phyloP scores from a whole-genome alignment of 2,797 vertebrate genomes.

The Microhierax caerulescens region DNA sequence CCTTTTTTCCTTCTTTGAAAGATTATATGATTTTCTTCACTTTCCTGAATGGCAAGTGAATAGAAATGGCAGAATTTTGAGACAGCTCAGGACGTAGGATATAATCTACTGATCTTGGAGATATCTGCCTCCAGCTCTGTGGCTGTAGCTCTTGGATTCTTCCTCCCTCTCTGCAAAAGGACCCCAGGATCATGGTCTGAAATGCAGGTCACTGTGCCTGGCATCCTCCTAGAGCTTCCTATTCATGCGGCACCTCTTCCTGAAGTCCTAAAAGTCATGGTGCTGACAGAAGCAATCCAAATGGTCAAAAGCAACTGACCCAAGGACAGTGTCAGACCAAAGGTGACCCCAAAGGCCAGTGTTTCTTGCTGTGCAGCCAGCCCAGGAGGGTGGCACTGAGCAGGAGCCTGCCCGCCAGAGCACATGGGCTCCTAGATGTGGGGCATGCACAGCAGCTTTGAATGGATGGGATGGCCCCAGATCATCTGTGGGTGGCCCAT shows the following conservation, averaged over 20 bases:
- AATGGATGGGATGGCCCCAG: not conserved
- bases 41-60: not conserved
- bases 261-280: not conserved
- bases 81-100: not conserved
- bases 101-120: not conserved
- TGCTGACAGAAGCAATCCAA: not conserved
- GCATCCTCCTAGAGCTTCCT: not conserved
- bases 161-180: not conserved
- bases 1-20: slow-evolving; percentile 24
- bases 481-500: fast-evolving
- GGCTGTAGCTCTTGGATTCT: not conserved
- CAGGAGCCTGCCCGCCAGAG: not conserved
- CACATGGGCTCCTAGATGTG: not conserved
- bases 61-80: not conserved
- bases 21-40: slow-evolving; percentile 10
- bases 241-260: not conserved
- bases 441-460: not conserved
- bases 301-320: not conserved
- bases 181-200: not conserved
- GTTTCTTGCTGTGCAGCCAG: not conserved
- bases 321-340: not conserved
- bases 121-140: not conserved
- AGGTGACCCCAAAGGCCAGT: fast-evolving
- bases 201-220: not conserved
- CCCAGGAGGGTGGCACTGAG: too few species aligned